Base-by-base conservation (phyloP, 2,888 invertebrate species). In the Ectemnius cavifrons region DNA sequence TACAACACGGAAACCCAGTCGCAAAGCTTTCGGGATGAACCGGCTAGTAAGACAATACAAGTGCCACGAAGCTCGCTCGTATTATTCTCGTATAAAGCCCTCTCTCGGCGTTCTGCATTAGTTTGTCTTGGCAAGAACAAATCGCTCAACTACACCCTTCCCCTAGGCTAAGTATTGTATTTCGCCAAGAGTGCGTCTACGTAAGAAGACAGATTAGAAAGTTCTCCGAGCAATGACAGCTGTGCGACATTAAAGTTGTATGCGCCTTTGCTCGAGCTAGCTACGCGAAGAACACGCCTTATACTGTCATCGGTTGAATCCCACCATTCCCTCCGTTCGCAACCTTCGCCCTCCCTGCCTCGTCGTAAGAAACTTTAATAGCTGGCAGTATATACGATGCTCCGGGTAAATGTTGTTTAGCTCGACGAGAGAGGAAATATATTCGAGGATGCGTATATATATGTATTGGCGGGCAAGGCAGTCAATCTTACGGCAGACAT, bases 221-320 rank as follows among this genome's bases (percentile, higher is more conserved):
- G n/a, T 63, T 73, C 56, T 46, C 59, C 60, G 8, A 13, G 16
- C 23, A 13, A 58, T 23, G 69, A 37, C 45, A 23, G 68, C 70
- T 74, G 59, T 67, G 74, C 67, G 63, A 70, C 76, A 47, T 76
- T 74, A 76, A 74, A 70, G 52, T 45, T 67, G 70, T 61, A 67
- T 47, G 23, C 2, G 23, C 23, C 23, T 23, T 23, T 23, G 23
- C 23, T 3, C 23, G 23, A 23, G 23, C 23, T 23, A 23, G 23
- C 23, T 23, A 23, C 23, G 23, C 23, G 23, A 23, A 23, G 23
- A 23, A 23, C 23, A 23, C 23, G 23, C 23, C 28, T 56, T 45
- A 8, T 18, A 52, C 28, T 20, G 67, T 70, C 62, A 20, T 52
- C 66, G 63, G 8, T 2, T 14, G 27, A 61, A 58, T 27, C 23